Base-by-base conservation (phyloP, 2,888 invertebrate species). In the Rhagonycha fulva region DNA sequence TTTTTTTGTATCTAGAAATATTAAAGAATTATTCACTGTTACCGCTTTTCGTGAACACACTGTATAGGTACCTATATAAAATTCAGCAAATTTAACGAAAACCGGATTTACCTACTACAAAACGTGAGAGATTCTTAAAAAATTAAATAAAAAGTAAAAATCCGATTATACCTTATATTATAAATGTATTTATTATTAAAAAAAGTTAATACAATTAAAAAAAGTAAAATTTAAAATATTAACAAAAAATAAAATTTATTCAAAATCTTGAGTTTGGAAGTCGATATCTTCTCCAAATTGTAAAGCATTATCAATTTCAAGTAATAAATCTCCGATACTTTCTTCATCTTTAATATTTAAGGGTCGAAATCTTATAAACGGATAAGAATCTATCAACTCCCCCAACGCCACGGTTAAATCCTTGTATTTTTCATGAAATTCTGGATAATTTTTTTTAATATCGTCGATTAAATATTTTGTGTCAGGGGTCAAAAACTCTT, bases 271-370 rank as follows among this genome's bases (percentile, higher is more conserved):
- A 3, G 19, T 19, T 12, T 66, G 5, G 3, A 66, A 3, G 9
- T 66, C 98, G 12, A 93, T 91, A 86, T 99, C 98, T 87, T 99
- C 99, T 0, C 98, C 98, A 85, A 94, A 99, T 84, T 99, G 99
- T 84, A 99, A 93, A n/a, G 96, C 93, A 86, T 94, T 96, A 87
- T 99, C 98, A 82, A 99, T 96, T 75, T 95, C 95, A 9, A 97
- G 82, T 76, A 97, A 88, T n/a, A 98, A 90, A 86, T 98, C 97
- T 32, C 93, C 91, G 78, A 99, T 90, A 85, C 94, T 96, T 84
- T 98, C 97, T 79, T 96, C 94, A 77, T 98, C 94, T 80, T 93
- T 94, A 32, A 92, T 89, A 97, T 98, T 96, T n/a, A 99, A 89
- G 0, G 99, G 98, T 80, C 94, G 91, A 89, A 98, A 99, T 76